A percentile compares a stretch with the other conserved stretches of the same genome.
Evolutionary conservation across 2,888 invertebrate species (phyloP).

Genomic region (Coenonympha glycerion): DNA sequence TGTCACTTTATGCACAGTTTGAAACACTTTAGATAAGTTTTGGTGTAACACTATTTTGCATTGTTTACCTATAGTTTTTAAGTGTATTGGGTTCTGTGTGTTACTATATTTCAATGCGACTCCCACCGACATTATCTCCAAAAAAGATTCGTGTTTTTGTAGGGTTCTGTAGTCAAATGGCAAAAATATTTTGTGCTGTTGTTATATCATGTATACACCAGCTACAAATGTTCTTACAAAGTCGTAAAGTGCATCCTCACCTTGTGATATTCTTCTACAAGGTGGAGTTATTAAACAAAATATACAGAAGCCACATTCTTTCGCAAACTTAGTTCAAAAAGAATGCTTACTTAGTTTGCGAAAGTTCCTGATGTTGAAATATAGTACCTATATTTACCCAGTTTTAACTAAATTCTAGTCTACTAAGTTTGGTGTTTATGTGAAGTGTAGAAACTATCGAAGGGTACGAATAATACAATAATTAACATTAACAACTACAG

Average conservation of each 20-base stretch:
- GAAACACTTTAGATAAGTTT: conserved; percentile 33
- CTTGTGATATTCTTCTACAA: no score
- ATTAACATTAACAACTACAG: conserved; percentile 36
- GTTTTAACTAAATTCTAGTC: conserved; percentile 38
- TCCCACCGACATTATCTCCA: no score
- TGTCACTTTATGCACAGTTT: conserved; percentile 37
- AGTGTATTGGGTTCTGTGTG: not conserved
- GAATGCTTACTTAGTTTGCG: not conserved
- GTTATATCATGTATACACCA: no score
- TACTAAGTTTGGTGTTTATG: conserved; percentile 18
- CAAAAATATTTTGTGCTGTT: no score
- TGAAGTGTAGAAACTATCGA: not conserved
- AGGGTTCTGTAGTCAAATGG: no score
- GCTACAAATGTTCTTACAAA: no score
- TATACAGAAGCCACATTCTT: no score
- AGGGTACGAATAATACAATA: conserved; percentile 8
- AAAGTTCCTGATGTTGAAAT: conserved; percentile 1
- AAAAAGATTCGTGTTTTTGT: no score
- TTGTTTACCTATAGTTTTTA: conserved; percentile 26
- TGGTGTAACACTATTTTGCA: conserved; percentile 34
- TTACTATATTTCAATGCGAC: not conserved
- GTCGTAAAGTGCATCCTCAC: no score
- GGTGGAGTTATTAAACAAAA: no score
- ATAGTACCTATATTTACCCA: not conserved
- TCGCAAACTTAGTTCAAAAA: not conserved